Conservation (phyloP, 2,113 vertebrate species). For the Oryzias curvinotus region DNA sequence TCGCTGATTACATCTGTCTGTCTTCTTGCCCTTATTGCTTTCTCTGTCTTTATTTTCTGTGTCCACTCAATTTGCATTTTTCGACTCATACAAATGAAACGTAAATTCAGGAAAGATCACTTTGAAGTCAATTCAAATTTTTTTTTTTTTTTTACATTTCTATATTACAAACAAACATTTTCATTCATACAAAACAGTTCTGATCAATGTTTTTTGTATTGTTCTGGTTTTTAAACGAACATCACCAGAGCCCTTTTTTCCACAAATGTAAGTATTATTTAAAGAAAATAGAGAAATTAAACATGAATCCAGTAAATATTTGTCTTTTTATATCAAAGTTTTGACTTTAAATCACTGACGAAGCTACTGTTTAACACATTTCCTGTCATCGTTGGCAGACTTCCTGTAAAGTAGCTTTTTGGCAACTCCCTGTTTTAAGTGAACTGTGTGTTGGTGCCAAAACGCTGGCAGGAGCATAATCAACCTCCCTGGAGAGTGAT, state of each 20-base stretch:
- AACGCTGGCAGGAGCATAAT: constrained; percentile 24
- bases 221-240: too few species aligned
- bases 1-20: constrained; percentile 67
- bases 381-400: constrained; percentile 54
- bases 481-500: constrained; percentile 34
- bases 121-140: background rate
- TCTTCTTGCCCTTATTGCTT: constrained; percentile 50
- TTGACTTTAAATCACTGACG: too few species aligned
- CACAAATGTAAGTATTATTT: too few species aligned
- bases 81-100: constrained; percentile 34
- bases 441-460: constrained; percentile 25
- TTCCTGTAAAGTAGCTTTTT: constrained; percentile 41
- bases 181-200: too few species aligned
- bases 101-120: background rate
- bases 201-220: too few species aligned
- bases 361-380: constrained; percentile 31
- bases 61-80: constrained; percentile 55
- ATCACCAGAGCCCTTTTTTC: too few species aligned
- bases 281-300: too few species aligned
- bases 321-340: too few species aligned
- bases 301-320: too few species aligned
- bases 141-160: too few species aligned
- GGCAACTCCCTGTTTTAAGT: constrained; percentile 33
- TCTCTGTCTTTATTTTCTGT: constrained; percentile 49
- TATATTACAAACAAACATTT: too few species aligned